Evolutionary conservation across 2,888 invertebrate species (phyloP).

Genomic region (Imbricaverruca yamaguchii): DNA sequence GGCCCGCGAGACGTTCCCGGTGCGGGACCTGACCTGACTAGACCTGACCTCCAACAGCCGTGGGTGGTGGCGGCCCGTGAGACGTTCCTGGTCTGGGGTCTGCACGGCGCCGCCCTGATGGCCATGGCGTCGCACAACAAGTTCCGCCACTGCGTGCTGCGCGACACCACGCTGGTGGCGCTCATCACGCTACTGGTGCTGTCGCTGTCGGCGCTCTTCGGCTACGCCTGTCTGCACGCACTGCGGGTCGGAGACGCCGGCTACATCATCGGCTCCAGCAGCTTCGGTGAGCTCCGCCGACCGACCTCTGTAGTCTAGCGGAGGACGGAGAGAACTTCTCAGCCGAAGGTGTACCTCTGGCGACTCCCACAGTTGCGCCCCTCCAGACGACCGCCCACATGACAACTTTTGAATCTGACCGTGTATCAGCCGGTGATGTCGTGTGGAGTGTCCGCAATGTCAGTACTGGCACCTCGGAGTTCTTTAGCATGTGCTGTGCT

Average conservation of each 20-base stretch:
- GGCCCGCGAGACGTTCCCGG: too few species aligned
- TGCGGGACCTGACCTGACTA: too few species aligned
- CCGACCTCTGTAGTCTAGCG: too few species aligned
- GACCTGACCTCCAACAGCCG: slow-evolving; percentile 47
- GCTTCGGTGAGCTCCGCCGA: slow-evolving; percentile 51
- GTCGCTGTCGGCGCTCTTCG: slow-evolving; percentile 66
- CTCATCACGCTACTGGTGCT: slow-evolving; percentile 66
- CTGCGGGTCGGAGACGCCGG: slow-evolving; percentile 57
- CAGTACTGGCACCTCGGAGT: too few species aligned
- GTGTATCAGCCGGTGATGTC: too few species aligned
- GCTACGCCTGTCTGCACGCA: slow-evolving; percentile 66
- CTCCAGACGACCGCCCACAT: too few species aligned
- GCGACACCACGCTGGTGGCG: slow-evolving; percentile 59
- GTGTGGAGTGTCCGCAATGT: too few species aligned
- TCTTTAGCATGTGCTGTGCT: too few species aligned
- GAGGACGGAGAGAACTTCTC: too few species aligned
- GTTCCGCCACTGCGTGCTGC: slow-evolving; percentile 46
- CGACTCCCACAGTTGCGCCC: too few species aligned
- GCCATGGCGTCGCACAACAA: slow-evolving; percentile 46
- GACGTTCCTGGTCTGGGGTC: slow-evolving; percentile 79
- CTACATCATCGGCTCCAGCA: slow-evolving; percentile 68
- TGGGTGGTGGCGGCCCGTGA: slow-evolving; percentile 87
- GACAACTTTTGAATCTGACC: too few species aligned
- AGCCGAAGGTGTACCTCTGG: too few species aligned
- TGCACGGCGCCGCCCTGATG: slow-evolving; percentile 71